Conservation (phyloP, 2,888 invertebrate species). For the Polymixis lichenea region DNA sequence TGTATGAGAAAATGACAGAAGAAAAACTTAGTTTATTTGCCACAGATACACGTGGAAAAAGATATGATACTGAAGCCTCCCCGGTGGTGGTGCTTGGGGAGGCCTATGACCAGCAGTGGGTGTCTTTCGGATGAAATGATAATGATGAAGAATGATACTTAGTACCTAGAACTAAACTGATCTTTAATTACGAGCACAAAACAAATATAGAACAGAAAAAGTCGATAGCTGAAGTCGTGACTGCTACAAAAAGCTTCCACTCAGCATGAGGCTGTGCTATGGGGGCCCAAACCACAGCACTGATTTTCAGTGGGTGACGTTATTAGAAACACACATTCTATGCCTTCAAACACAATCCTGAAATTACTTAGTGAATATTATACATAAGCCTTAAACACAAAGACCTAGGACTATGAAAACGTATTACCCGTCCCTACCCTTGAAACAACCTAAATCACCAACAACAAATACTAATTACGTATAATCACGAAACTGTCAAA, state of each 20-base stretch:
- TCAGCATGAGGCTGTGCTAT: background rate
- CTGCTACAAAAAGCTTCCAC: background rate
- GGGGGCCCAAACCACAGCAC: background rate
- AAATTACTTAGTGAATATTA: background rate
- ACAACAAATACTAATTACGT: slow-evolving; percentile 46
- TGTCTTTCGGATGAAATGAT: too few species aligned
- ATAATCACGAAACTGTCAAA: slow-evolving; percentile 57
- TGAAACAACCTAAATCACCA: background rate
- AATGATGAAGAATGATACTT: background rate
- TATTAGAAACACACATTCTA: background rate
- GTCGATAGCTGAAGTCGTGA: background rate
- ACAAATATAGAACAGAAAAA: background rate
- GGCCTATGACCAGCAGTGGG: too few species aligned
- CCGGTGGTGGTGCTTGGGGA: too few species aligned
- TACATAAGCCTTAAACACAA: too few species aligned
- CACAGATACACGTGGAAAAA: background rate
- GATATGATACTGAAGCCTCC: too few species aligned
- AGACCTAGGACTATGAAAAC: background rate
- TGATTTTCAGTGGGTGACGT: background rate
- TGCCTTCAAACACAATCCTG: background rate
- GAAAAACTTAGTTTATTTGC: background rate
- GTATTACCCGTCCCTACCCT: background rate
- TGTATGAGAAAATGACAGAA: background rate
- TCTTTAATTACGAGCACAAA: too few species aligned
- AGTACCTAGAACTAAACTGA: background rate